Evolutionary conservation across 1,140 invertebrate species (phyloP), one percentile per base, ranked within the genome.

Genomic region (Diorhabda elongata): DNA sequence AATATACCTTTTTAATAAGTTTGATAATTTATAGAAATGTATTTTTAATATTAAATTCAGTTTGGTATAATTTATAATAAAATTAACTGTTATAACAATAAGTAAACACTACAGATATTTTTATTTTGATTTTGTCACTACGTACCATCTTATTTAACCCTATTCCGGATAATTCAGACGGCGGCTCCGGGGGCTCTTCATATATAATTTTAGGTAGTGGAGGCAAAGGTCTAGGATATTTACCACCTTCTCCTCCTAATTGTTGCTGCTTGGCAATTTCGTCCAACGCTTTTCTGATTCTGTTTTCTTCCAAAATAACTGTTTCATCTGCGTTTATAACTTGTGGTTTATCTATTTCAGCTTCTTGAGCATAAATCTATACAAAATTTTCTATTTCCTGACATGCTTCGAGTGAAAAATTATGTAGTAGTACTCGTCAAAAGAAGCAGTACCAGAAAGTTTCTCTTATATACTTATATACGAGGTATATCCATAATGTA

Each of bases 81-180:
- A 11, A 11, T 11, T 11, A 26, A 26, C 26, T 26, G 26, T 26
- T 26, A 26, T 1, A 26, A 26, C 26, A 26, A 26, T 26, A 26
- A 26, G 26, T 26, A 26, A 26, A 26, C 26, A 26, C 26, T 26
- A 26, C 26, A 26, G 26, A 26, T 26, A 26, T 26, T 26, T 26
- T 26, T 1, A 26, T 26, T 26, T 26, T 26, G 26, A 26, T 26
- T 26, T 26, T 26, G 26, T 26, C 26, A 26, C 0, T 26, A 26
- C 26, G 59, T 44, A 85, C 85, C 76, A 87, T 88, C 66, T 84
- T 85, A 76, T 91, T 91, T 4, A 84, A 79, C 0, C 90, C 90
- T 7, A 83, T 83, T 2, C 90, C 90, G n/a, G 88, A 82, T 64
- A 79, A 79, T 78, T 92, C 90, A 0, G 82, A 73, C 0, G 88